Evolutionary conservation across 2,888 invertebrate genomes (phyloP), one percentile per base, ranked within the genome.

Genomic region (Sicus ferrugineus): DNA sequence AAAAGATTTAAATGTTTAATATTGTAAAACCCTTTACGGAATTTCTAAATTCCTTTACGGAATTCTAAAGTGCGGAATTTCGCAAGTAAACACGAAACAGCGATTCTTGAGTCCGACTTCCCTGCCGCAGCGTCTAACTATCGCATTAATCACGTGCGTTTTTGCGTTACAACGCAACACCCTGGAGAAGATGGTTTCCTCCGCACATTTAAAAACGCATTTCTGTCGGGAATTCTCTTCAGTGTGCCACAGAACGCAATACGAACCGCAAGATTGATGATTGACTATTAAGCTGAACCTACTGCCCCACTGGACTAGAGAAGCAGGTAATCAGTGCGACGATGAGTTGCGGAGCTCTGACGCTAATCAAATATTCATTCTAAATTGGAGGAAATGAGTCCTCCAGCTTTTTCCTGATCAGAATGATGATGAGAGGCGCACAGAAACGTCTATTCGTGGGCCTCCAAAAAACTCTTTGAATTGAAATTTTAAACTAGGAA

Each of bases 101-200:
- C n/a, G n/a, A n/a, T n/a, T n/a, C n/a, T n/a, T n/a, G n/a, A n/a
- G n/a, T n/a, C n/a, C n/a, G n/a, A n/a, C n/a, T n/a, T n/a, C n/a
- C n/a, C n/a, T n/a, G n/a, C n/a, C n/a, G n/a, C n/a, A n/a, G n/a
- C 83, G 81, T 83, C 80, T 78, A 76, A 73, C 74, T 76, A 70
- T 72, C 74, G 77, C 83, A 81, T 83, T 78, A 81, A 81, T 81
- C 81, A 83, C 74, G n/a, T 50, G 74, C 74, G 72, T 73, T 50
- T 72, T 70, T 64, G 67, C 69, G 52, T 65, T 73, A 65, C 68
- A 69, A 73, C 34, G 58, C 26, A 62, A 64, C 50, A 50, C 50
- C 50, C 21, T 5, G 64, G 59, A n/a, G 65, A 21, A 19, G 28
- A 11, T n/a, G 3, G 46, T 46, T 46, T 46, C 31, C n/a, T 48